A percentile compares a stretch with the other conserved stretches of the same genome.
These are phyloP conservation scores for Phoeniculus purpureus DNA, from an alignment of 2,797 vertebrate species.

Conservation along the genomic window DNA sequence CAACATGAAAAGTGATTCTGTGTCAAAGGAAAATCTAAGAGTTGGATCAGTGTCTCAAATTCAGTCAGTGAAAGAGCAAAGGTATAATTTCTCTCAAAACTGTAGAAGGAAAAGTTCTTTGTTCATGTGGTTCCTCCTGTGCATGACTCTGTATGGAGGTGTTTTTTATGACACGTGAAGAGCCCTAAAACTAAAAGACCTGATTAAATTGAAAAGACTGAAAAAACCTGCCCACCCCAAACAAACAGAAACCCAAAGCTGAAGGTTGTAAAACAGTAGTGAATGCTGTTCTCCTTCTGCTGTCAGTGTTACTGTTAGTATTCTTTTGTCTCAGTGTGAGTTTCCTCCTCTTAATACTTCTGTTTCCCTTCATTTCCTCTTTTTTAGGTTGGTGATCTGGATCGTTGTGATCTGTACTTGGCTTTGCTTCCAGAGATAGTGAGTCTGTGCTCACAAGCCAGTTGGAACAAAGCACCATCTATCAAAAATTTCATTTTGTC, in stretches of 20 bases:
- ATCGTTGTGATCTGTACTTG: constrained; percentile 88
- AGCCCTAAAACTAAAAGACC: background rate
- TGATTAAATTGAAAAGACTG: background rate
- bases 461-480: constrained; percentile 64
- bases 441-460: constrained; percentile 57
- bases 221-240: background rate
- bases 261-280: background rate
- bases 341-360: background rate
- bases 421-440: constrained; percentile 82
- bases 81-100: background rate
- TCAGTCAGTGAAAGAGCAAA: background rate
- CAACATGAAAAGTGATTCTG: background rate
- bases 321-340: background rate
- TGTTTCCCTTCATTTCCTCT: background rate
- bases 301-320: background rate
- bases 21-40: background rate
- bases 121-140: background rate
- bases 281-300: background rate
- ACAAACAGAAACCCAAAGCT: background rate
- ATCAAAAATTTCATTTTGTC: constrained; percentile 78
- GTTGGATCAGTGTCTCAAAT: background rate
- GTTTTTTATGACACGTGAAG: background rate
- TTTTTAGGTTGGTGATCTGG: constrained; percentile 74
- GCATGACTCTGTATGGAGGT: background rate
- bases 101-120: background rate